Evolutionary conservation across 2,888 invertebrate genomes (phyloP).

Genomic region (Baronia brevicornis): DNA sequence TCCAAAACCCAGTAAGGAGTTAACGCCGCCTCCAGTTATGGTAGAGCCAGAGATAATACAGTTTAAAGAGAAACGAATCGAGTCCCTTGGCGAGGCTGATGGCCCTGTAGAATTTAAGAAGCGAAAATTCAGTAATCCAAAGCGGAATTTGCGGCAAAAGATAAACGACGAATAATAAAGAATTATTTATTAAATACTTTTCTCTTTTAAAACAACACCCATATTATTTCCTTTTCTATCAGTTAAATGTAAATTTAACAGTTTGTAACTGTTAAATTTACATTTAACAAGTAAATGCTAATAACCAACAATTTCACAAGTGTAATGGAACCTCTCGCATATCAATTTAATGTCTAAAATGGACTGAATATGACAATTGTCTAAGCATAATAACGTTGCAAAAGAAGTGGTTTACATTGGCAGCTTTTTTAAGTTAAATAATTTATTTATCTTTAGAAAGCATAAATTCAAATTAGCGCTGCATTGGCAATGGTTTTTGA

Average conservation of each 20-base stretch:
- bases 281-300: neutral
- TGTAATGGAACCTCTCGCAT: too few relatives aligned
- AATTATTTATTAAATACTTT: neutral
- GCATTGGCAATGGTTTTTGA: too few relatives aligned
- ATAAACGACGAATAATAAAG: constrained; percentile 73
- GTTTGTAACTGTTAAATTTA: constrained; percentile 1
- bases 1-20: constrained; percentile 71
- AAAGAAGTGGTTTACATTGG: too few relatives aligned
- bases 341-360: too few relatives aligned
- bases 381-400: too few relatives aligned
- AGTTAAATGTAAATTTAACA: too few relatives aligned
- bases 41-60: constrained; percentile 59
- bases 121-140: constrained; percentile 77
- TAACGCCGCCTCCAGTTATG: constrained; percentile 60
- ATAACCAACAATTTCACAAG: too few relatives aligned
- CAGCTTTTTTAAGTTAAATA: too few relatives aligned
- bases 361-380: too few relatives aligned
- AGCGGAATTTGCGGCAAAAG: constrained; percentile 79
- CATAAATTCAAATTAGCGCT: too few relatives aligned
- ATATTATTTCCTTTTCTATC: too few relatives aligned
- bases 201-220: neutral
- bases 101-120: constrained; percentile 80
- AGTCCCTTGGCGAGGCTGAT: constrained; percentile 64
- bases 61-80: constrained; percentile 78
- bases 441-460: too few relatives aligned